Conservation (phyloP, 2,113 vertebrate genomes). For the Zosterops japonicus region DNA sequence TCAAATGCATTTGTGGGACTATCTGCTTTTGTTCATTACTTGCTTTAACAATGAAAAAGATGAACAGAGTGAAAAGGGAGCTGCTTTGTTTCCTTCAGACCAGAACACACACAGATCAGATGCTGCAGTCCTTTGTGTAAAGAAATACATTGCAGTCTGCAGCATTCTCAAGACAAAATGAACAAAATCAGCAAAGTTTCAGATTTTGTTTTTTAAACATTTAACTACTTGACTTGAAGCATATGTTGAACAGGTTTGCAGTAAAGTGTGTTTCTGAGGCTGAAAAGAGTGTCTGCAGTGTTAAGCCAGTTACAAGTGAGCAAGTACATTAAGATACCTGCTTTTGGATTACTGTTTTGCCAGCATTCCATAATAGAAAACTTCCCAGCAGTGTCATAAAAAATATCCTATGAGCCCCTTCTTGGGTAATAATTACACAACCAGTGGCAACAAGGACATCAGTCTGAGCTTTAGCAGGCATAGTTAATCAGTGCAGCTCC, state of each 20-base stretch:
- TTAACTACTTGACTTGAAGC: background rate
- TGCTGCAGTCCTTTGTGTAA: background rate
- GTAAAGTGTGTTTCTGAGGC: background rate
- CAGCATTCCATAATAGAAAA: background rate
- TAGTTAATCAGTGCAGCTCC: background rate
- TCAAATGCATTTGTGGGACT: background rate
- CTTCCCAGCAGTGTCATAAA: background rate
- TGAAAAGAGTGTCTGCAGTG: background rate
- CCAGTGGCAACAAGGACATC: background rate
- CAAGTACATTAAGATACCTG: background rate
- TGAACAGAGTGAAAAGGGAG: constrained; percentile 1
- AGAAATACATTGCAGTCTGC: background rate
- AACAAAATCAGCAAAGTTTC: background rate
- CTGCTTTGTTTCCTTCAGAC: constrained; percentile 23
- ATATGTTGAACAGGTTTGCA: background rate
- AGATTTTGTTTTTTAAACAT: background rate
- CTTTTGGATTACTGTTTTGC: background rate
- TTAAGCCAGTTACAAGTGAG: background rate
- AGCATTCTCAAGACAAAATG: background rate
- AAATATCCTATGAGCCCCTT: background rate
- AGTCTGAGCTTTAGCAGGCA: background rate
- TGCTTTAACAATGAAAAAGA: constrained; percentile 25
- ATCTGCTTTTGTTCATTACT: constrained; percentile 7
- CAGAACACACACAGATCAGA: constrained; percentile 30
- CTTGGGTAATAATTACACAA: constrained; percentile 10